Conservation (phyloP, 2,113 vertebrate species). For the Tachycineta bicolor region DNA sequence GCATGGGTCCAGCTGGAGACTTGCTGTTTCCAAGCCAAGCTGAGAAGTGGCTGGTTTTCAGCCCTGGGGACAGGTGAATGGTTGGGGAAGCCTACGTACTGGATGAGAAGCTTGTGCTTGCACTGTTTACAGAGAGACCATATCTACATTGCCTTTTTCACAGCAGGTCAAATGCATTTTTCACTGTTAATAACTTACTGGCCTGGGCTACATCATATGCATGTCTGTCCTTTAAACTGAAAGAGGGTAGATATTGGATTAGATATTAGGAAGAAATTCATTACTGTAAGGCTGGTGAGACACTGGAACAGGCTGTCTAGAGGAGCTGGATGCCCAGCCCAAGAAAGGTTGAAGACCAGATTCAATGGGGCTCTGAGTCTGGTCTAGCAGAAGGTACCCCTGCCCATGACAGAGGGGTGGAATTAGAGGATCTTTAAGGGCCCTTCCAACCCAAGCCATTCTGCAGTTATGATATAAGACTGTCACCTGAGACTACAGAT, state of each 20-base stretch:
- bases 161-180: neutral
- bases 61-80: neutral
- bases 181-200: neutral
- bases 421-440: neutral
- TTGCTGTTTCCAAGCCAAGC: neutral
- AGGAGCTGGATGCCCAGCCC: neutral
- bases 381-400: neutral
- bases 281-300: neutral
- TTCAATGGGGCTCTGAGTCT: neutral
- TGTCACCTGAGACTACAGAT: neutral
- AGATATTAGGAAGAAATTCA: neutral
- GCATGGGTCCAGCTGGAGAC: neutral
- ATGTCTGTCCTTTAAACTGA: neutral
- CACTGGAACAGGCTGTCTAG: neutral
- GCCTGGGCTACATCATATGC: neutral
- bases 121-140: neutral
- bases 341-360: neutral
- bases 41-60: neutral
- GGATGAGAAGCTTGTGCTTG: neutral
- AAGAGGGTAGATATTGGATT: neutral
- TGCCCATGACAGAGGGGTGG: neutral
- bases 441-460: neutral
- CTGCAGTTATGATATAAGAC: accelerated
- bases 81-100: neutral
- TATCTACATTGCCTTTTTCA: neutral